Base-by-base conservation (phyloP, 2,797 vertebrate species). In the Clarias platycephalus region DNA sequence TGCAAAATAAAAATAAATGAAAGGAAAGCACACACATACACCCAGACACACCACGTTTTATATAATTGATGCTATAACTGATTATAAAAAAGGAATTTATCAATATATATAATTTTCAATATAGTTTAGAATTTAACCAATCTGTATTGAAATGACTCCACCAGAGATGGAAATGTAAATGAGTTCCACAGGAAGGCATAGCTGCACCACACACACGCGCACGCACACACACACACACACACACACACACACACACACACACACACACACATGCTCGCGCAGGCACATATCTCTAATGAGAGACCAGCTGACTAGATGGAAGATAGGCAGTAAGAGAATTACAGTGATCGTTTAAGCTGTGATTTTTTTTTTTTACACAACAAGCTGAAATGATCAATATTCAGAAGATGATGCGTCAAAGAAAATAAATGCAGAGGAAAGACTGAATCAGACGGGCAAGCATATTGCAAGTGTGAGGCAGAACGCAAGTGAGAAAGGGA, bases 401-500 rank as follows among this genome's bases (percentile, higher is more conserved):
- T 95, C 94, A 90, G 93, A 94, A 90, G 91, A 94, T 37, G 77
- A 34, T 22, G 57, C 90, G 90, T 89, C 90, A 79, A 89, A n/a
- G 57, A 62, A 34, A 68, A 60, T 53, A 79, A 71, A 20, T 26
- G 57, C 53, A 55, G 64, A 91, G 88, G 91, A 83, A 87, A 77
- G 37, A 80, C 81, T 91, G 91, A 93, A 92, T 91, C 92, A 93
- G 92, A 91, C 90, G 92, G 91, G 92, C 91, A 90, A 90, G 92
- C 90, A 92, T 80, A 80, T 80, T 91, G 93, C 84, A 81, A 80
- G 88, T 86, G 90, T 78, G 87, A 93, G 92, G 92, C 91, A 91
- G 92, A 91, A 95, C 94, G 93, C 92, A 93, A 95, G 95, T 92
- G 94, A 93, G 95, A 94, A 94, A 79, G 94, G n/a, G 93, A 92